phyloP scores from a whole-genome alignment of 2,113 vertebrate species.

The Dicerorhinus sumatrensis region DNA sequence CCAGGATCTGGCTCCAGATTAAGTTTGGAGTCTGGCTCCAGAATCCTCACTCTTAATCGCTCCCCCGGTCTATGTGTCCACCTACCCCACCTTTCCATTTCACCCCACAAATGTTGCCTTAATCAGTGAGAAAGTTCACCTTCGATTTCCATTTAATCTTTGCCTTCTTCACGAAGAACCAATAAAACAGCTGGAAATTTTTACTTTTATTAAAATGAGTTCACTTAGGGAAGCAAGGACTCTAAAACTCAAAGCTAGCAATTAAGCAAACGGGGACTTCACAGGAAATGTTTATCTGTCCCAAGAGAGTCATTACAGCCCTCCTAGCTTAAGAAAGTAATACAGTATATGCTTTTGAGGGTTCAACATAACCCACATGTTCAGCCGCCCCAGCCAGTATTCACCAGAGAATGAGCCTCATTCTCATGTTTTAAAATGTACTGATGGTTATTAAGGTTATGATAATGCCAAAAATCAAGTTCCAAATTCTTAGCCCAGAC shows the following conservation, averaged over 20 bases:
- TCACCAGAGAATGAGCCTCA: constrained; percentile 32
- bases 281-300: constrained; percentile 74
- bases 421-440: constrained; percentile 54
- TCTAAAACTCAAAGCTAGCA: constrained; percentile 49
- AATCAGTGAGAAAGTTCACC: background rate
- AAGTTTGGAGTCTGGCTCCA: background rate
- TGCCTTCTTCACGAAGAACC: background rate
- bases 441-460: constrained; percentile 16
- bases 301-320: constrained; percentile 52
- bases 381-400: background rate
- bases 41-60: background rate
- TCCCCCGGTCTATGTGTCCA: background rate
- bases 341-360: constrained; percentile 30
- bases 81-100: background rate
- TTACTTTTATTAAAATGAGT: constrained; percentile 61
- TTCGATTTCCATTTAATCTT: background rate
- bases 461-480: constrained; percentile 58
- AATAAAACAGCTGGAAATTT: constrained; percentile 12
- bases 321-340: constrained; percentile 24
- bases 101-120: background rate
- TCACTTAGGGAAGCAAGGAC: constrained; percentile 56
- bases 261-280: constrained; percentile 59
- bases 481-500: constrained; percentile 51
- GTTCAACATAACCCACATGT: constrained; percentile 47
- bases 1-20: background rate